phyloP scores from a whole-genome alignment of 1,140 invertebrate species.

The Lithobius niger region DNA sequence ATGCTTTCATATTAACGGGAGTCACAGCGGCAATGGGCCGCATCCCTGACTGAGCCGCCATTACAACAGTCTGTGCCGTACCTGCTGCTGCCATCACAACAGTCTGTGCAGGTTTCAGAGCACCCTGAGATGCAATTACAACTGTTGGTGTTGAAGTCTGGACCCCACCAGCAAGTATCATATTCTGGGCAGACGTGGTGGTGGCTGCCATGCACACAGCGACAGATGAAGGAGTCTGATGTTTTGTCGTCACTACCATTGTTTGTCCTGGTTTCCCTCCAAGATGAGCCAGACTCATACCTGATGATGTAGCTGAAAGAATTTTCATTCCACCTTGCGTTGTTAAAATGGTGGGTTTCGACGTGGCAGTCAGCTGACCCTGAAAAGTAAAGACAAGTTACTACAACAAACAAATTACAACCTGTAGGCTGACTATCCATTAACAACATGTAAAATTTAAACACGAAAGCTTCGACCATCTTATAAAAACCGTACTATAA shows the following conservation, averaged over 20 bases:
- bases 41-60: slow-evolving; percentile 17
- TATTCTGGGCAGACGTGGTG: not conserved
- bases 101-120: slow-evolving; percentile 13
- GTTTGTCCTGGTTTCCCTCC: slow-evolving; percentile 1
- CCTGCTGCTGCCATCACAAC: slow-evolving; percentile 20
- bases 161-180: not conserved
- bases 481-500: too few relatives aligned
- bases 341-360: not conserved
- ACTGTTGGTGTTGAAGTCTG: slow-evolving; percentile 3
- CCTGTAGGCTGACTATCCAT: too few relatives aligned
- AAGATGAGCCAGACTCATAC: not conserved
- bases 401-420: too few relatives aligned
- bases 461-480: too few relatives aligned
- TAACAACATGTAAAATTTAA: too few relatives aligned
- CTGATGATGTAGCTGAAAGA: not conserved
- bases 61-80: slow-evolving; percentile 19
- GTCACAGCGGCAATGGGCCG: slow-evolving; percentile 11
- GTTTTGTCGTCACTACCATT: not conserved
- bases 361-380: not conserved
- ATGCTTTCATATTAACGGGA: slow-evolving; percentile 9
- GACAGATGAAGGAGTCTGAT: not conserved
- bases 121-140: slow-evolving; percentile 7
- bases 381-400: too few relatives aligned
- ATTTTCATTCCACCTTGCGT: not conserved
- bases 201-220: not conserved